These are phyloP conservation scores for Scomberomorus guttatus DNA, from an alignment of 2,797 vertebrate species.

Conservation along the genomic window DNA sequence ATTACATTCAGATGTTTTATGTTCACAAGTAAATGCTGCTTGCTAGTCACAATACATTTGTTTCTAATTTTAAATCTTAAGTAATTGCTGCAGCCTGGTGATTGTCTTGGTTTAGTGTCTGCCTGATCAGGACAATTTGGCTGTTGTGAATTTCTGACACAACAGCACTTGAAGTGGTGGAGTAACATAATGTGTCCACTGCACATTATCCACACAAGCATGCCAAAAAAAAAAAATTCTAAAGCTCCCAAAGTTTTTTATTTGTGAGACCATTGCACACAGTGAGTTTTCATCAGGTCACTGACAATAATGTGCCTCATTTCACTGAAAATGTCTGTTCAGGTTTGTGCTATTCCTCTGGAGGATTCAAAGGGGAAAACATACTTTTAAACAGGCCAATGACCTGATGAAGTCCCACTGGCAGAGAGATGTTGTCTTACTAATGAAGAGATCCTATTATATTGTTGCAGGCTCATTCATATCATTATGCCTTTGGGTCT, in stretches of 20 bases:
- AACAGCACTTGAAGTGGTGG: not conserved
- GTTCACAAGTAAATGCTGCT: conserved; percentile 8
- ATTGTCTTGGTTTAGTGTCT: not conserved
- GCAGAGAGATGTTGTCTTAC: conserved; percentile 33
- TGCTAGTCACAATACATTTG: not conserved
- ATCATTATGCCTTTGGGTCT: conserved; percentile 25
- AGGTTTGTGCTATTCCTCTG: conserved; percentile 16
- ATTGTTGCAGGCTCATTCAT: conserved; percentile 15
- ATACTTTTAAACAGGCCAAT: conserved; percentile 16
- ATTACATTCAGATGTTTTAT: conserved; percentile 23
- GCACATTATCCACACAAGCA: not conserved
- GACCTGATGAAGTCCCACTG: conserved; percentile 23
- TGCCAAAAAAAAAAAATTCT: not conserved
- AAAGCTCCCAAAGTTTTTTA: conserved; percentile 9
- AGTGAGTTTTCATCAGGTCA: conserved; percentile 3
- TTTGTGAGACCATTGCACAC: not conserved
- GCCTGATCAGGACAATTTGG: not conserved
- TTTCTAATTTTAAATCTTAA: conserved; percentile 24
- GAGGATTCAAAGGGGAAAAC: conserved; percentile 23
- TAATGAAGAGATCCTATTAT: conserved; percentile 51
- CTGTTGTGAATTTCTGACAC: not conserved
- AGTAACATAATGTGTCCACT: not conserved
- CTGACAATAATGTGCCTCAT: not conserved
- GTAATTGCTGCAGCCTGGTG: not conserved
- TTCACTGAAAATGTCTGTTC: conserved; percentile 7